Conservation (phyloP, 2,797 vertebrate species). For the Mormyrops boulengeri region DNA sequence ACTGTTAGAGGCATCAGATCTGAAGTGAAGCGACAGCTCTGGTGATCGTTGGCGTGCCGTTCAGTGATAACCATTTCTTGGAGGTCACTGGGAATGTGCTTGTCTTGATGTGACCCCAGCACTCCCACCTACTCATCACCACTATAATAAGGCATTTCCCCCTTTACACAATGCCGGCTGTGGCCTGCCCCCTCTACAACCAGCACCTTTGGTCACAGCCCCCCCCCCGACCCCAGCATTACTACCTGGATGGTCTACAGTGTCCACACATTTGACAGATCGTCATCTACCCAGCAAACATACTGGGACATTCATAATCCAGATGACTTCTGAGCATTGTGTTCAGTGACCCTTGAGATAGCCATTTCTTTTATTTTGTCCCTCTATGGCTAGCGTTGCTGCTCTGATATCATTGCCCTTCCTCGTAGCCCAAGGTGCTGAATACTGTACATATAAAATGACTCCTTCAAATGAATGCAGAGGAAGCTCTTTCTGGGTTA, state of each 20-base stretch:
- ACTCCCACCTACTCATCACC: background rate
- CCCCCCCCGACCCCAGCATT: background rate
- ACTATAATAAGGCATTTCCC: background rate
- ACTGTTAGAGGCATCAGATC: background rate
- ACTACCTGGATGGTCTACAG: background rate
- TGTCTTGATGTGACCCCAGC: background rate
- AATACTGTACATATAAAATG: background rate
- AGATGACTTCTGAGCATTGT: background rate
- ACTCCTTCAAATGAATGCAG: background rate
- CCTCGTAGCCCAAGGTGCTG: background rate
- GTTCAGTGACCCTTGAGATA: background rate
- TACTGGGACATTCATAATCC: background rate
- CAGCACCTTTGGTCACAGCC: background rate
- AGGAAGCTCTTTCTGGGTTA: background rate
- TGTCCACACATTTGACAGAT: background rate
- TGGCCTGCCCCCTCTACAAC: background rate
- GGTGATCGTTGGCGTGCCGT: background rate
- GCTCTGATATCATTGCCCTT: background rate
- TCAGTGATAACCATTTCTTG: background rate
- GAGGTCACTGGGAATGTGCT: background rate
- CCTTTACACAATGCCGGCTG: background rate
- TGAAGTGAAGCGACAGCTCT: background rate
- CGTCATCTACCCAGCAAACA: background rate
- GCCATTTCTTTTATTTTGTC: background rate
- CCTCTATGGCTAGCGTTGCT: background rate